phyloP scores from a whole-genome alignment of 2,113 vertebrate genomes.

The Laticauda laticaudata region DNA sequence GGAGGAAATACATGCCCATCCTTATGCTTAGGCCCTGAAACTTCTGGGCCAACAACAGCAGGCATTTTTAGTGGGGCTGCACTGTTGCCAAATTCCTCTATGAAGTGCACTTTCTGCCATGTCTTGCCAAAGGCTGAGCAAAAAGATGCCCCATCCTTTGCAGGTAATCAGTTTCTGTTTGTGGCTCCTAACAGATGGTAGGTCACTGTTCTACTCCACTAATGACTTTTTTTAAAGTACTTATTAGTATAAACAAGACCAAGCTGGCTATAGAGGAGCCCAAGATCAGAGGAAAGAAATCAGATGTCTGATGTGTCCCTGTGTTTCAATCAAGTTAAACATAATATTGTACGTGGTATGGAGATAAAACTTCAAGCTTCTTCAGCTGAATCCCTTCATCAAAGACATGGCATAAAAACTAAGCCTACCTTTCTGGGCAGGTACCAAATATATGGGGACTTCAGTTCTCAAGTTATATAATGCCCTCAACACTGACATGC shows the following conservation, averaged over 20 bases:
- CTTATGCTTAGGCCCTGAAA: background rate
- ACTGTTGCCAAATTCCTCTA: background rate
- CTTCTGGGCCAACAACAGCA: background rate
- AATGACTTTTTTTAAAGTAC: background rate
- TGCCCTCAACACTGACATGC: background rate
- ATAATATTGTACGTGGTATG: background rate
- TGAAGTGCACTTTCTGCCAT: background rate
- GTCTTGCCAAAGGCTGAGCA: background rate
- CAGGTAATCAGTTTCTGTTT: background rate
- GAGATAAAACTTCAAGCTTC: background rate
- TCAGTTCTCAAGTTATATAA: background rate
- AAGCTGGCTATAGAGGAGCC: background rate
- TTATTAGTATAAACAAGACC: background rate
- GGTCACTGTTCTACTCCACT: background rate
- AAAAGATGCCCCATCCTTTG: background rate
- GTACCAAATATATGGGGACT: background rate
- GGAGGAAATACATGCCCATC: background rate
- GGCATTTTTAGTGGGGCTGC: background rate
- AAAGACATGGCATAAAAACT: background rate
- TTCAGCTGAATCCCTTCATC: background rate
- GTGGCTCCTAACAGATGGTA: background rate
- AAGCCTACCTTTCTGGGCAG: background rate
- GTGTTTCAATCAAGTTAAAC: background rate
- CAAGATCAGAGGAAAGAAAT: background rate
- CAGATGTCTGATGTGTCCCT: background rate